A percentile compares a stretch with the other conserved stretches of the same genome.
These are phyloP conservation scores for Pycnomerus fuliginosus DNA, from an alignment of 2,888 invertebrate genomes.

Conservation along the genomic window DNA sequence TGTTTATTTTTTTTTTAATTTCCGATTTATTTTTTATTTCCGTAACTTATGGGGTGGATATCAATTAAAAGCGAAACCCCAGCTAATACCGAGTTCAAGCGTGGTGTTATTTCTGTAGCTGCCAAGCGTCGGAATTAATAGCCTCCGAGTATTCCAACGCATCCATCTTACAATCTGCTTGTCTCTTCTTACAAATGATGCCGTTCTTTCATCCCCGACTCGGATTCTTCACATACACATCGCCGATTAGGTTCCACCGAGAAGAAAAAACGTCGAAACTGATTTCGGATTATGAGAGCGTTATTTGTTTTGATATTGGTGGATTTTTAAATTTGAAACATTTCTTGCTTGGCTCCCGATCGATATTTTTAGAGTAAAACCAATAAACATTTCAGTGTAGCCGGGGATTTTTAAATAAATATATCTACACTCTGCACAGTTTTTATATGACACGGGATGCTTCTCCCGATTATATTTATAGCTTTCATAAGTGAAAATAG, in stretches of 20 bases:
- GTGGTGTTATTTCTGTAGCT: slow-evolving; percentile 49
- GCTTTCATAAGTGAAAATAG: slow-evolving; percentile 8
- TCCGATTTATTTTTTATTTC: slow-evolving; percentile 8
- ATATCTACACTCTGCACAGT: slow-evolving; percentile 28
- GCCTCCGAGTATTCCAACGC: slow-evolving; percentile 47
- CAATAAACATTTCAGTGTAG: slow-evolving; percentile 44
- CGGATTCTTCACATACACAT: slow-evolving; percentile 17
- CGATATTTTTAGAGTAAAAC: slow-evolving; percentile 39
- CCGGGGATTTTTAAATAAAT: slow-evolving; percentile 43
- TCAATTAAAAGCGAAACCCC: slow-evolving; percentile 7
- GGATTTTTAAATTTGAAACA: slow-evolving; percentile 41
- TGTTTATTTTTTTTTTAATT: no score
- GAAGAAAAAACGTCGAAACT: slow-evolving; percentile 30
- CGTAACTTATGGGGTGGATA: neutral
- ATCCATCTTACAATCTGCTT: slow-evolving; percentile 45
- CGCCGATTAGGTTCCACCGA: slow-evolving; percentile 14
- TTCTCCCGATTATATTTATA: slow-evolving; percentile 10
- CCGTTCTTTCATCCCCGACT: slow-evolving; percentile 28
- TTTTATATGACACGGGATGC: slow-evolving; percentile 31
- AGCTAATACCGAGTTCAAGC: no score
- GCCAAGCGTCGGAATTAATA: slow-evolving; percentile 48
- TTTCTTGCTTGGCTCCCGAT: slow-evolving; percentile 26
- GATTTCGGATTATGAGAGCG: slow-evolving; percentile 36
- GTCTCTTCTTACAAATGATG: slow-evolving; percentile 48
- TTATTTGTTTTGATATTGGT: slow-evolving; percentile 40